These are phyloP conservation scores for Alouatta palliata DNA, from an alignment of 2,113 vertebrate genomes.

Conservation along the genomic window DNA sequence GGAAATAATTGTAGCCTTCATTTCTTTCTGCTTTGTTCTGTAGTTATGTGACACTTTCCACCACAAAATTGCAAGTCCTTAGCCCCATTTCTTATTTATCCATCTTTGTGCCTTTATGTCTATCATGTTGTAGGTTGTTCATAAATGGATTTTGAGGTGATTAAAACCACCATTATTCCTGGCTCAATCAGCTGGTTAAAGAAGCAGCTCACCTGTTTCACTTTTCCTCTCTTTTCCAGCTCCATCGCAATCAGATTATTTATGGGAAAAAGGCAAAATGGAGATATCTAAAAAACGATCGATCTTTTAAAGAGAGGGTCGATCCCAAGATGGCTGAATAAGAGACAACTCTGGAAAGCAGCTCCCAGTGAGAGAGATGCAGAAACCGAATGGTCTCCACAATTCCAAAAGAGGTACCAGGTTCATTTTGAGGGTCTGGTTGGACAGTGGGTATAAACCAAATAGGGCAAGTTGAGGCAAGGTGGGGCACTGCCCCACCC, in stretches of 20 bases:
- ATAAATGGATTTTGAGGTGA: not conserved
- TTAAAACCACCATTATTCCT: not conserved
- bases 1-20: not conserved
- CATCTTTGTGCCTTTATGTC: not conserved
- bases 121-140: not conserved
- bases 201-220: not conserved
- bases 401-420: no score
- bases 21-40: not conserved
- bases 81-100: not conserved
- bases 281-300: not conserved
- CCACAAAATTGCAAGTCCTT: not conserved
- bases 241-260: not conserved
- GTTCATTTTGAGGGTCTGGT: no score
- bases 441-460: no score
- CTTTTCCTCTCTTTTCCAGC: not conserved
- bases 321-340: no score
- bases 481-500: no score
- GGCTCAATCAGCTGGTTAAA: not conserved
- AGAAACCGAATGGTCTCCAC: no score
- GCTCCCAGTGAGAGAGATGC: no score
- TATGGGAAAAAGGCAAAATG: not conserved
- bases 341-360: no score
- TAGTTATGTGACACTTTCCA: not conserved
- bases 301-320: not conserved
- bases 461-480: no score